phyloP scores from a whole-genome alignment of 2,113 vertebrate genomes.

The Sylvilagus bachmani region DNA sequence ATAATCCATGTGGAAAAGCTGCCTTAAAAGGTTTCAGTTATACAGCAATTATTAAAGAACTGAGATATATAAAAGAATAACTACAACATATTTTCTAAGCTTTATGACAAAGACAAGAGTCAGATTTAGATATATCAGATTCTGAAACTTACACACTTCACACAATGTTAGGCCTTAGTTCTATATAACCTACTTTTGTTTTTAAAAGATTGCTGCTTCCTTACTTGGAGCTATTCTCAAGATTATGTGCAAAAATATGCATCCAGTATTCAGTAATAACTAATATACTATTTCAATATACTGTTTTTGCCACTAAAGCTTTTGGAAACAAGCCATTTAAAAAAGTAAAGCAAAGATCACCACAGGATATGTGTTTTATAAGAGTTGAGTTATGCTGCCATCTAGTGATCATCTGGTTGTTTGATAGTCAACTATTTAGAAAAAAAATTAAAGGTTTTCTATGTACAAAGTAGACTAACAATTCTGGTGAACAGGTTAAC shows the following conservation, averaged over 20 bases:
- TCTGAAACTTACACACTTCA: not conserved
- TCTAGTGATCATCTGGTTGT: conserved; percentile 48
- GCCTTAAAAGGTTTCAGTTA: not conserved
- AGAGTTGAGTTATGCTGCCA: conserved; percentile 76
- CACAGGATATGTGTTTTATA: not conserved
- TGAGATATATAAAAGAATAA: not conserved
- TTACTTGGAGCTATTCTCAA: not conserved
- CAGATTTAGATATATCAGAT: not conserved
- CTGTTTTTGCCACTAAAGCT: not conserved
- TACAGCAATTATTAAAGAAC: conserved; percentile 19
- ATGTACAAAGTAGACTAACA: not conserved
- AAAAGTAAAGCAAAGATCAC: not conserved
- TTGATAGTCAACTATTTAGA: not conserved
- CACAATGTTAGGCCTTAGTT: not conserved
- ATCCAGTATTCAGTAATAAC: not conserved
- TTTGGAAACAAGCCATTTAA: conserved; percentile 3
- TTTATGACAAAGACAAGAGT: not conserved
- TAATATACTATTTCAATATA: not conserved
- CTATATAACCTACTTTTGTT: not conserved
- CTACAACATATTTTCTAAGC: not conserved
- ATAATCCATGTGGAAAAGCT: fast-evolving
- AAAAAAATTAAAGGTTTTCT: not conserved
- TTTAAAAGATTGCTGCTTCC: not conserved
- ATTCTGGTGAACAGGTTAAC: not conserved
- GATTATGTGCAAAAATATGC: not conserved